A percentile compares a stretch with the other conserved stretches of the same genome.
phyloP scores from a whole-genome alignment of 35 echinoderm and acorn worm genomes.

The Stichopus chloronotus region DNA sequence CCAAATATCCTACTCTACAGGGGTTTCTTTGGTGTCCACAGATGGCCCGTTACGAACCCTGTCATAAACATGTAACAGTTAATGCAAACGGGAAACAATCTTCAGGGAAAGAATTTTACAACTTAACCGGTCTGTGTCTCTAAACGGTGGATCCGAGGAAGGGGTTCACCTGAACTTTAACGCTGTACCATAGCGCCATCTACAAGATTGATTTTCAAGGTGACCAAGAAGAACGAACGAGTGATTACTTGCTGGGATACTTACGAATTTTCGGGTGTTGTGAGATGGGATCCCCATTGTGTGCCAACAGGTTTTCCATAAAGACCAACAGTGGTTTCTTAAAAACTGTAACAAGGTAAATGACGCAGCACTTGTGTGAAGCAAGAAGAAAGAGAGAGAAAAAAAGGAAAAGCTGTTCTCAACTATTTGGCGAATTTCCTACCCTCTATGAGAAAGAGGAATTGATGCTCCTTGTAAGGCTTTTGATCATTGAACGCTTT shows the following conservation, averaged over 20 bases:
- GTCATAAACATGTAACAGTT: background rate
- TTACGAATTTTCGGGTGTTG: background rate
- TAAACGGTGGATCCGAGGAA: background rate
- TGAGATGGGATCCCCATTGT: background rate
- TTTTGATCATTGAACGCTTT: too few species aligned
- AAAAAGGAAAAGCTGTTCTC: too few species aligned
- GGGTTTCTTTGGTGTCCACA: background rate
- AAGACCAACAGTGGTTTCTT: background rate
- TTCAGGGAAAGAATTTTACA: too few species aligned
- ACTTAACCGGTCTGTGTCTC: background rate
- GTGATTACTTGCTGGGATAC: background rate
- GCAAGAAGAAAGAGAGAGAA: too few species aligned
- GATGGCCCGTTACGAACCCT: background rate
- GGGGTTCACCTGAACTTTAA: background rate
- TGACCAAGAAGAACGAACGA: background rate
- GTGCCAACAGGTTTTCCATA: background rate
- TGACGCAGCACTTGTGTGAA: too few species aligned
- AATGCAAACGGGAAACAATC: background rate
- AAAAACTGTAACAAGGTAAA: too few species aligned
- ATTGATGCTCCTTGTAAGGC: too few species aligned
- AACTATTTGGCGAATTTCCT: too few species aligned
- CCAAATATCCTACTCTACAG: background rate
- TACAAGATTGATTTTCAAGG: background rate
- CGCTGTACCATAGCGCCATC: background rate
- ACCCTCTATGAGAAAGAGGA: too few species aligned